Conservation (phyloP, 1,140 invertebrate genomes). For the Andricus grossulariae region DNA sequence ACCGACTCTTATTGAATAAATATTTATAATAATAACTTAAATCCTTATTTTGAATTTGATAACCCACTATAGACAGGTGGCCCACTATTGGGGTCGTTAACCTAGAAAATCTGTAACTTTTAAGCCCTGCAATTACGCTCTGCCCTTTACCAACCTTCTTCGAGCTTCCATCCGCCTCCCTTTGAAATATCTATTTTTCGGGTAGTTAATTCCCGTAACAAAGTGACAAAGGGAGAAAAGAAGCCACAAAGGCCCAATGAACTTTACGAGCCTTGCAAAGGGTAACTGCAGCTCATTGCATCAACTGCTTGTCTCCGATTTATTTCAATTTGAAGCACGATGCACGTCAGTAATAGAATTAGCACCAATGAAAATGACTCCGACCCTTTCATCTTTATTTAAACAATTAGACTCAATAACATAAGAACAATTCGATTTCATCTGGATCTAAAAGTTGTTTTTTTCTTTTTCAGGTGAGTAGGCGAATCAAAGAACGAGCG, state of each 20-base stretch:
- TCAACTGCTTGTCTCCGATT: constrained; percentile 48
- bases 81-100: no score
- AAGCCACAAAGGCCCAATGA: constrained; percentile 63
- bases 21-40: no score
- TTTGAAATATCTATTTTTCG: constrained; percentile 28
- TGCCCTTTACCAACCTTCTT: background rate
- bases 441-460: background rate
- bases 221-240: constrained; percentile 58
- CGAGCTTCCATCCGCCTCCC: background rate
- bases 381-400: constrained; percentile 40
- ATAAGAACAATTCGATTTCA: background rate
- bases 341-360: constrained; percentile 33
- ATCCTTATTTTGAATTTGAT: no score
- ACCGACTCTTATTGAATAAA: no score
- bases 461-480: constrained; percentile 66
- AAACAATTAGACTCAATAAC: constrained; percentile 6
- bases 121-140: background rate
- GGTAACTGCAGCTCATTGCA: constrained; percentile 36
- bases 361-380: constrained; percentile 39
- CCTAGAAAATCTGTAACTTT: background rate
- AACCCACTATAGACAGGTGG: no score
- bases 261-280: constrained; percentile 54
- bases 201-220: constrained; percentile 54
- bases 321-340: constrained; percentile 60
- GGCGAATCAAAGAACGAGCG: constrained; percentile 63